Percentiles rank a stretch among this genome's conserved stretches.
Evolutionary conservation across 2,797 vertebrate genomes (phyloP).

Genomic region (Acanthopagrus latus): DNA sequence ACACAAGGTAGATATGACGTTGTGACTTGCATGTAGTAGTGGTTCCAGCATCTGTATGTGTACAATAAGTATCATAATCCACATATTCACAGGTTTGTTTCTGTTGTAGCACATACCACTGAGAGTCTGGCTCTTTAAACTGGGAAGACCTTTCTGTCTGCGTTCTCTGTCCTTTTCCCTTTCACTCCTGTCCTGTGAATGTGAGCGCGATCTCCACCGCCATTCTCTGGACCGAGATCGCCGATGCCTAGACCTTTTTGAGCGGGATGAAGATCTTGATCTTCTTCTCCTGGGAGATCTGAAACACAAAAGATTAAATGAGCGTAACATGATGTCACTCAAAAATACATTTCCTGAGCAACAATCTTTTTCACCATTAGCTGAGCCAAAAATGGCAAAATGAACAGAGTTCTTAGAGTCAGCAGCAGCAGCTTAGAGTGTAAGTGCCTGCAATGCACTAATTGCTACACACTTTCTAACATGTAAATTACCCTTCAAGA

Average conservation of each 20-base stretch:
- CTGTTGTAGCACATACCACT: conserved; percentile 86
- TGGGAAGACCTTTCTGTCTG: conserved; percentile 93
- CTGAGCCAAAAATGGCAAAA: not conserved
- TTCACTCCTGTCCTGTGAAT: conserved; percentile 90
- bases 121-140: conserved; percentile 90
- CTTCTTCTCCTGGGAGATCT: conserved; percentile 94
- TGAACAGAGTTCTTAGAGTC: not conserved
- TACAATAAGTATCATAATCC: not conserved
- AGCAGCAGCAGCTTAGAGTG: not conserved
- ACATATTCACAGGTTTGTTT: conserved; percentile 3
- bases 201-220: conserved; percentile 87
- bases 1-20: too few species aligned
- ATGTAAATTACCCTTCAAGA: not conserved
- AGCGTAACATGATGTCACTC: not conserved
- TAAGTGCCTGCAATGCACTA: not conserved
- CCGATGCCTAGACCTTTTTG: conserved; percentile 88
- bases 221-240: conserved; percentile 91
- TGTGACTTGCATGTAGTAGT: not conserved
- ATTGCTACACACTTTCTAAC: not conserved
- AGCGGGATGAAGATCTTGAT: conserved; percentile 91
- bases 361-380: not conserved
- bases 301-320: conserved; percentile 28
- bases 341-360: not conserved
- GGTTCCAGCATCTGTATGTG: conserved; percentile 5
- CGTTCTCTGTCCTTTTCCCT: conserved; percentile 92